These are phyloP conservation scores for Cherax quadricarinatus DNA, from an alignment of 1,140 invertebrate genomes.

Conservation along the genomic window DNA sequence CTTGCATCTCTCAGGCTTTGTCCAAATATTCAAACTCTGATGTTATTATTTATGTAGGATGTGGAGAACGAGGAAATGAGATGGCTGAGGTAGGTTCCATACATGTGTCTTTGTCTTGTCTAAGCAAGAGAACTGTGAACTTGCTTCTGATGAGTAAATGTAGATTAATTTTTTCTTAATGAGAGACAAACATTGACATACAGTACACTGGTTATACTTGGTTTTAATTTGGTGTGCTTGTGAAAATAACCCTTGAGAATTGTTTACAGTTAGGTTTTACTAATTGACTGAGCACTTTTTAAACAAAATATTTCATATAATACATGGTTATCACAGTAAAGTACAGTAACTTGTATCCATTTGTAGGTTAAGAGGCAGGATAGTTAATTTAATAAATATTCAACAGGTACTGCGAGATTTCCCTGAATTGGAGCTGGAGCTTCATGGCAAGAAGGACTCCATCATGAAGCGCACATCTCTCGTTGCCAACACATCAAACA, in stretches of 20 bases:
- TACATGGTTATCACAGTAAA: too few species aligned
- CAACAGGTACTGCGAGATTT: conserved; percentile 96
- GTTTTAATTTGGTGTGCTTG: too few species aligned
- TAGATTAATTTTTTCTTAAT: too few species aligned
- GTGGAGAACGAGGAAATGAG: conserved; percentile 93
- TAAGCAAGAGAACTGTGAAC: too few species aligned
- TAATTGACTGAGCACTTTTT: too few species aligned
- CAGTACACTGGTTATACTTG: too few species aligned
- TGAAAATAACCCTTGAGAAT: too few species aligned
- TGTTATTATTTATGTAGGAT: conserved; percentile 99
- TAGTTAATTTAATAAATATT: conserved; percentile 15
- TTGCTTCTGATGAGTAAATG: too few species aligned
- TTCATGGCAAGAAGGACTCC: conserved; percentile 95
- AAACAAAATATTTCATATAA: too few species aligned
- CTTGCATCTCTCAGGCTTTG: conserved; percentile 98
- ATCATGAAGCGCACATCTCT: conserved; percentile 99
- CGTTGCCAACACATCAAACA: conserved; percentile 99
- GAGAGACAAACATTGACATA: too few species aligned
- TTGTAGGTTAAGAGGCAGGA: not conserved
- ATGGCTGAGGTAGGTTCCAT: conserved; percentile 87
- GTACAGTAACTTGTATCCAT: not conserved
- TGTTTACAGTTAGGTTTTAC: too few species aligned
- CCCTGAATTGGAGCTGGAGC: conserved; percentile 97
- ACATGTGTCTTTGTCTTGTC: too few species aligned
- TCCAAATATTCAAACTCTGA: conserved; percentile 99